phyloP scores from a whole-genome alignment of 2,888 invertebrate species.

The Ischnus inquisitorius region DNA sequence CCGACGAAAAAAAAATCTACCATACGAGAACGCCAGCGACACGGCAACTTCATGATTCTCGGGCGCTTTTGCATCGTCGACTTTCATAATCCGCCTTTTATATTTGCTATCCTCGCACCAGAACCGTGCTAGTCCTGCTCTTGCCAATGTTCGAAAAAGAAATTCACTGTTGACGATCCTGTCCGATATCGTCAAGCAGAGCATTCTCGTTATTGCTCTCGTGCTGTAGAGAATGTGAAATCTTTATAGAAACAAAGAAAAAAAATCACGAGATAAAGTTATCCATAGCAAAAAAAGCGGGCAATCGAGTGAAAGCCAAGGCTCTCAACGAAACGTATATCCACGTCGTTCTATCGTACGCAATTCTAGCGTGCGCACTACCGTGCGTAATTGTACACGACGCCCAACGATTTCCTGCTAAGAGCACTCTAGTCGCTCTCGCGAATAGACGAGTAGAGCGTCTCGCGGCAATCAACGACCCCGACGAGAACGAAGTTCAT shows the following conservation, averaged over 20 bases:
- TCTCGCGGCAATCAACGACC: constrained; percentile 69
- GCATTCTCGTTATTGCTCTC: constrained; percentile 15
- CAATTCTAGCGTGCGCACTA: constrained; percentile 53
- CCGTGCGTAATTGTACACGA: constrained; percentile 59
- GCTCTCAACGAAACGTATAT: constrained; percentile 27
- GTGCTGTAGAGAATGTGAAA: constrained; percentile 30
- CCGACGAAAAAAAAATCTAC: constrained; percentile 43
- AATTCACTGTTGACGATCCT: constrained; percentile 31
- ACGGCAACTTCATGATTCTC: constrained; percentile 50
- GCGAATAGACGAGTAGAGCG: constrained; percentile 47
- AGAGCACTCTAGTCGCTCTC: background rate
- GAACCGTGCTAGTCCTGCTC: constrained; percentile 13
- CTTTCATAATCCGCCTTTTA: constrained; percentile 39
- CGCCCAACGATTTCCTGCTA: constrained; percentile 63
- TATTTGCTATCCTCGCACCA: background rate
- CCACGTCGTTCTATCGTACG: constrained; percentile 47
- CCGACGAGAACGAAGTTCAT: constrained; percentile 71
- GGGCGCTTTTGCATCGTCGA: constrained; percentile 33
- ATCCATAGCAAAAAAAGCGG: constrained; percentile 7
- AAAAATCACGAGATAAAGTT: constrained; percentile 10
- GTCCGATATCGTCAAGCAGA: background rate
- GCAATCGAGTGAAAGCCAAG: constrained; percentile 30
- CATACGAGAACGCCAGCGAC: constrained; percentile 28
- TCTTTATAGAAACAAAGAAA: constrained; percentile 52
- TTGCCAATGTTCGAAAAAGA: background rate